phyloP scores from a whole-genome alignment of 2,888 invertebrate genomes.

The Drosophila pullipes region DNA sequence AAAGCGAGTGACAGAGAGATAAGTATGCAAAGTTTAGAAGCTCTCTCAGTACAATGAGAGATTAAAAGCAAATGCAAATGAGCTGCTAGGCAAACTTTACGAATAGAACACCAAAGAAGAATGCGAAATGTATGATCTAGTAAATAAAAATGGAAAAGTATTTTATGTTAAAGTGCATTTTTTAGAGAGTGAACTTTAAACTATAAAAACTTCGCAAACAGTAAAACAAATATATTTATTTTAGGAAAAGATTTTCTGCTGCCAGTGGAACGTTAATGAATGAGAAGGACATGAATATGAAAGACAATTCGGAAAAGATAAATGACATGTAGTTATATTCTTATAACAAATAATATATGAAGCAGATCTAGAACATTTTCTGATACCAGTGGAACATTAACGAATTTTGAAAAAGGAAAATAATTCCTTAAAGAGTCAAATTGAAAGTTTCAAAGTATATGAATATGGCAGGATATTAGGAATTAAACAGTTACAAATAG shows the following conservation, averaged over 20 bases:
- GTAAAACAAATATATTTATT: neutral
- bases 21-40: neutral
- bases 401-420: neutral
- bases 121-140: neutral
- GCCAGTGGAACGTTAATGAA: neutral
- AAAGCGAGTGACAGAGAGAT: neutral
- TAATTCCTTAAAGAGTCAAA: neutral
- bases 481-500: neutral
- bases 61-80: constrained; percentile 3
- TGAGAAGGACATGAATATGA: neutral
- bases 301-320: neutral
- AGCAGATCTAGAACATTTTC: neutral
- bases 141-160: neutral
- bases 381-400: neutral
- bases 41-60: neutral
- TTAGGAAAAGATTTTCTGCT: neutral
- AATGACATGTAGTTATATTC: neutral
- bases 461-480: no score
- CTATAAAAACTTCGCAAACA: neutral
- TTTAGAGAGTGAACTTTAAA: neutral
- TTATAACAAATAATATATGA: neutral
- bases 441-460: neutral
- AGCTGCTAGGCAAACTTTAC: neutral
- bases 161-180: neutral
- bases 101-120: neutral